phyloP scores from a whole-genome alignment of 2,113 vertebrate genomes.

The Apistogramma diplotaenia region DNA sequence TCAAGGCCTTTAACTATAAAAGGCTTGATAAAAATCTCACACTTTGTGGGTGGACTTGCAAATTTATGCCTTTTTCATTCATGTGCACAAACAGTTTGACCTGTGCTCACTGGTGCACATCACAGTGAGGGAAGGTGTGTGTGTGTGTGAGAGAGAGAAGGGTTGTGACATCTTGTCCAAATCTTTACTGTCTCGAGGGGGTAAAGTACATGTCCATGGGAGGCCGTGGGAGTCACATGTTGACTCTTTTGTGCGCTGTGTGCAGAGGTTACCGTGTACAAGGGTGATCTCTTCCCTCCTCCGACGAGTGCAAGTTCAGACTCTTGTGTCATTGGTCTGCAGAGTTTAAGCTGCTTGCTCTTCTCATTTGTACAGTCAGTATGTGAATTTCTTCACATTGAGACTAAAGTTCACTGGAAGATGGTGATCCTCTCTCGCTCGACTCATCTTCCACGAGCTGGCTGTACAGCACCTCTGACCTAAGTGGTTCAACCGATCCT shows the following conservation, averaged over 20 bases:
- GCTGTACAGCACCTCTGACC: neutral
- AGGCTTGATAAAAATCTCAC: constrained; percentile 3
- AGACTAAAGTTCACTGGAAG: neutral
- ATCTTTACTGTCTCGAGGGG: neutral
- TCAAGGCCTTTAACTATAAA: neutral
- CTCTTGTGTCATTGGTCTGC: neutral
- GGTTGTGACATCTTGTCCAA: constrained; percentile 4
- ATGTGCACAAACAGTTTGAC: neutral
- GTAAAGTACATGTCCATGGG: neutral
- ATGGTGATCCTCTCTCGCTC: neutral
- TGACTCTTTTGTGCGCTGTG: neutral
- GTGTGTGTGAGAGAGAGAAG: neutral
- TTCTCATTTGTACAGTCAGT: neutral
- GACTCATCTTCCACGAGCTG: neutral
- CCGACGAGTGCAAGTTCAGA: neutral
- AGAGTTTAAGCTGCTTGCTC: neutral
- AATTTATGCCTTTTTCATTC: constrained; percentile 2
- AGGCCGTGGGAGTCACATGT: constrained; percentile 56
- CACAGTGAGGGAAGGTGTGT: neutral
- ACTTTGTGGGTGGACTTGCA: neutral
- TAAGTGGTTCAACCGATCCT: neutral
- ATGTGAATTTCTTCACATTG: constrained; percentile 37
- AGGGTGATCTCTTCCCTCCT: constrained; percentile 41
- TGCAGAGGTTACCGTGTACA: constrained; percentile 48
- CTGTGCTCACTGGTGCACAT: neutral